These are phyloP conservation scores for Chaenocephalus aceratus DNA, from an alignment of 2,113 vertebrate species.

Conservation along the genomic window DNA sequence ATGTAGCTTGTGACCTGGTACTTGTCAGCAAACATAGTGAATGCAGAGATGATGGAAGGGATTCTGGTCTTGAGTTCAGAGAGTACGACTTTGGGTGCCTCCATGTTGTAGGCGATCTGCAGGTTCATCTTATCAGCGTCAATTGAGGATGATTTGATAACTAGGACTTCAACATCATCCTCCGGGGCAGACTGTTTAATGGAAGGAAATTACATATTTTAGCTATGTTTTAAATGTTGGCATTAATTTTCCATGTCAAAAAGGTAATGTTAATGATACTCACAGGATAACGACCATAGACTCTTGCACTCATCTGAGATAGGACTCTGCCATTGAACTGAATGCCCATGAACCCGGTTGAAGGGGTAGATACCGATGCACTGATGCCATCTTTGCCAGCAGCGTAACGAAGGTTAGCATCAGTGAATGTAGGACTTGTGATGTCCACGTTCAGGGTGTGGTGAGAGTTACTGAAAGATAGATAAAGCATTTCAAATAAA, in stretches of 20 bases:
- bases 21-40: conserved; percentile 77
- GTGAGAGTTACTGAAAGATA: conserved; percentile 73
- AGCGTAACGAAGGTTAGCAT: conserved; percentile 79
- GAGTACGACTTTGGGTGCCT: conserved; percentile 80
- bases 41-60: conserved; percentile 72
- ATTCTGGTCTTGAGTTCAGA: conserved; percentile 78
- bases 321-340: conserved; percentile 56
- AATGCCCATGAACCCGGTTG: conserved; percentile 85
- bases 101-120: conserved; percentile 85
- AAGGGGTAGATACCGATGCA: conserved; percentile 82
- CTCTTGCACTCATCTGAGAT: conserved; percentile 71
- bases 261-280: conserved; percentile 56
- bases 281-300: conserved; percentile 87
- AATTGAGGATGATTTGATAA: conserved; percentile 75
- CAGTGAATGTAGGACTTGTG: conserved; percentile 87
- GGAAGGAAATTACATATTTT: conserved; percentile 9
- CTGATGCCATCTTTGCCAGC: conserved; percentile 61
- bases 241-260: conserved; percentile 3
- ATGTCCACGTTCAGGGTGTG: conserved; percentile 83
- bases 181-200: conserved; percentile 85
- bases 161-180: conserved; percentile 85
- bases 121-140: conserved; percentile 78
- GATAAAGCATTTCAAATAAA: conserved; percentile 13
- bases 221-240: neutral
- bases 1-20: conserved; percentile 64